These are phyloP conservation scores for Vannuccia rotundouncinata DNA, from an alignment of 2,888 invertebrate genomes.

Conservation along the genomic window DNA sequence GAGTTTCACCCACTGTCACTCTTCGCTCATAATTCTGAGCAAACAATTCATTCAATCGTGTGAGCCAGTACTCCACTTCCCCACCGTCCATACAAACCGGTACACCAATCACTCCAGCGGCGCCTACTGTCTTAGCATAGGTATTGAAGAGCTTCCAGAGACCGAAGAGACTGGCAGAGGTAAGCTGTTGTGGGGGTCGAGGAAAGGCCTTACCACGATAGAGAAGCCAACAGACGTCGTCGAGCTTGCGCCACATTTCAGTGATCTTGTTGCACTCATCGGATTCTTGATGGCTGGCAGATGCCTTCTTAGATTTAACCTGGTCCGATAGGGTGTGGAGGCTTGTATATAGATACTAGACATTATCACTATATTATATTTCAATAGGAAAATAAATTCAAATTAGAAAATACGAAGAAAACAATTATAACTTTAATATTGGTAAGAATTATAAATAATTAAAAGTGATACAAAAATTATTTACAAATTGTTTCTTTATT, in stretches of 20 bases:
- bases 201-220: not conserved
- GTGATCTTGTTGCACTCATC: not conserved
- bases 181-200: not conserved
- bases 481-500: too few species aligned
- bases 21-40: not conserved
- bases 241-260: not conserved
- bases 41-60: not conserved
- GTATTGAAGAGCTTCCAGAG: not conserved
- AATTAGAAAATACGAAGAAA: too few species aligned
- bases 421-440: too few species aligned
- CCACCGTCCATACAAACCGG: not conserved
- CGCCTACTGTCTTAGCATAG: not conserved
- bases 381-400: too few species aligned
- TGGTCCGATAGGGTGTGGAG: too few species aligned
- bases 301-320: not conserved
- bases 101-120: not conserved
- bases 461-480: too few species aligned
- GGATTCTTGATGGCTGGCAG: not conserved
- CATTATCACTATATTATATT: too few species aligned
- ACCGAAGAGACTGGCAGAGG: not conserved
- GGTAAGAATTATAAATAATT: too few species aligned
- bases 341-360: too few species aligned
- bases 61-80: not conserved
- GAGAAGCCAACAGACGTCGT: constrained; percentile 10
- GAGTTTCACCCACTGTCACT: not conserved